Evolutionary conservation across 2,888 invertebrate species (phyloP), one percentile per base, ranked within the genome.

Genomic region (Automeris io): DNA sequence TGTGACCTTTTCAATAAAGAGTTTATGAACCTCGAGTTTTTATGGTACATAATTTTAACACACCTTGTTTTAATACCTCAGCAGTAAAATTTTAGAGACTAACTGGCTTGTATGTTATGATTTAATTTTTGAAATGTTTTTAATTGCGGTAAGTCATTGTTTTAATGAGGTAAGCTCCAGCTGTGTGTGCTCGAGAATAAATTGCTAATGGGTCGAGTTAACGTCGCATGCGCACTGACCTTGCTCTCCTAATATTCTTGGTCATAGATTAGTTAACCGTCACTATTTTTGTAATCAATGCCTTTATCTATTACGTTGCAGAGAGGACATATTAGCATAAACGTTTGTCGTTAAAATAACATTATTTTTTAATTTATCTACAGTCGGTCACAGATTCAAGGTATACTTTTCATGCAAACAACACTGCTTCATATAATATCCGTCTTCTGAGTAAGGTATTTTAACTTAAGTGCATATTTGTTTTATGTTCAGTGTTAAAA

Each of bases 201-300:
- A 51, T 35, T 40, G 46, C 37, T 43, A 57, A 41, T 48, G 36
- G 43, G 49, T 38, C 48, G 45, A 52, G 45, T 46, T 47, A 45
- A 48, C 47, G 55, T 51, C 59, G 59, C 61, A 54, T 56, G 59
- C 62, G 61, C 55, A 46, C 36, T 52, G 70, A 62, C 82, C 82
- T 83, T 80, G 82, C 71, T 70, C 76, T 66, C 62, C 43, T 71
- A 74, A 73, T 72, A 60, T 61, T 58, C 47, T 46, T 42, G 41
- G 41, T 11, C 74, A 65, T 45, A 70, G 77, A 75, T 45, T 57
- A 63, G 13, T 18, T 7, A 7, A 23, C 18, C 22, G 18, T 2
- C 23, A 8, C n/a, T 33, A 18, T 16, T 25, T 34, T 13, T 25
- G 29, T 39, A 37, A 35, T 35, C 47, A 40, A 13, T 52, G 36